These are phyloP conservation scores for Vulpes vulpes DNA, from an alignment of 2,113 vertebrate genomes.

Conservation along the genomic window DNA sequence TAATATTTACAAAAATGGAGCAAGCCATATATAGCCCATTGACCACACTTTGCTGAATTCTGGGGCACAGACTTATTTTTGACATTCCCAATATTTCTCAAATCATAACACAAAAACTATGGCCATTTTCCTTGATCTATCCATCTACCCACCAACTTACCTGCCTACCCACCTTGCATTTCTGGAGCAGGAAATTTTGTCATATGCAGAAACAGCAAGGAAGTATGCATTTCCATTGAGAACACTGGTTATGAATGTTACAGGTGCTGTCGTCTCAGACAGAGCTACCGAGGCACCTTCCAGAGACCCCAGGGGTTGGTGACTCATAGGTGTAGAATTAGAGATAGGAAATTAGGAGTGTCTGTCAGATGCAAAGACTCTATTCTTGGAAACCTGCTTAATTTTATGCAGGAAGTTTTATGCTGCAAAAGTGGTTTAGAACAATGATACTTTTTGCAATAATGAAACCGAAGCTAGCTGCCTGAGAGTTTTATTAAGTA, in stretches of 20 bases:
- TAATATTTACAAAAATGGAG: slow-evolving; percentile 38
- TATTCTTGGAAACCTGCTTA: background rate
- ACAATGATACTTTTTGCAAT: background rate
- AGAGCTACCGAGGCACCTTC: background rate
- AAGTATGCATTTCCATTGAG: background rate
- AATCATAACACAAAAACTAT: slow-evolving; percentile 24
- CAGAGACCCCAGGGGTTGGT: background rate
- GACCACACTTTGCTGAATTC: background rate
- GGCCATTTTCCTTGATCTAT: background rate
- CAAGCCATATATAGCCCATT: background rate
- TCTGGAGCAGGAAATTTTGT: background rate
- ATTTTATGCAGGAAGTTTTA: slow-evolving; percentile 3
- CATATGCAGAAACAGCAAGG: background rate
- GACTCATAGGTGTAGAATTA: background rate
- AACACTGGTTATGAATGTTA: background rate
- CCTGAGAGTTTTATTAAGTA: background rate
- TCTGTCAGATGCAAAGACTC: background rate
- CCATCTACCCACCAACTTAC: background rate
- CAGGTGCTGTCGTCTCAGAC: background rate
- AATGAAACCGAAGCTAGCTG: background rate
- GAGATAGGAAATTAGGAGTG: background rate
- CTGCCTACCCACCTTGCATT: background rate
- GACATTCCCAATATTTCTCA: background rate
- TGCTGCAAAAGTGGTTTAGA: slow-evolving; percentile 4
- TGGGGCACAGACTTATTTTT: background rate